phyloP scores from a whole-genome alignment of 2,888 invertebrate genomes.

The Magallana nippona region DNA sequence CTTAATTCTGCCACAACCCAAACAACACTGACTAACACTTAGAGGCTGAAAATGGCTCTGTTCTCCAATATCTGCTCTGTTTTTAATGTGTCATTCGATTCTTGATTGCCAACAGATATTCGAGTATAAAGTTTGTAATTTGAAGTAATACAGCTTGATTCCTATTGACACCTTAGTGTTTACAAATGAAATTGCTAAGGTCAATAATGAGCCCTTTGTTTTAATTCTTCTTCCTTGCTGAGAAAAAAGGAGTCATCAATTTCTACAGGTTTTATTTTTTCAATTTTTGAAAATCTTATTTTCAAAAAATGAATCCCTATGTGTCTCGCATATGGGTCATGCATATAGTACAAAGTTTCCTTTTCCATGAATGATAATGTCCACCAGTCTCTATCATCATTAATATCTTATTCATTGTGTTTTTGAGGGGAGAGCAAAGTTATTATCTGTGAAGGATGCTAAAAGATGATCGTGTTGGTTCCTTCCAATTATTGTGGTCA shows the following conservation, averaged over 20 bases:
- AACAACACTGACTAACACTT: too few species aligned
- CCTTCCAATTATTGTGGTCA: slow-evolving; percentile 26
- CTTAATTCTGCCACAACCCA: background rate
- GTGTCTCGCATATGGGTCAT: background rate
- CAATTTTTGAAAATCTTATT: background rate
- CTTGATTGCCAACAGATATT: too few species aligned
- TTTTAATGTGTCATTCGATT: too few species aligned
- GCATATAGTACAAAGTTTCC: background rate
- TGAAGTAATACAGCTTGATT: too few species aligned
- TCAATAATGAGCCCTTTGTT: too few species aligned
- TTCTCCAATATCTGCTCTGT: too few species aligned
- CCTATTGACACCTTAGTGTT: too few species aligned
- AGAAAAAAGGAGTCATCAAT: too few species aligned
- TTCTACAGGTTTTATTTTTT: background rate
- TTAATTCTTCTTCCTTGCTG: too few species aligned
- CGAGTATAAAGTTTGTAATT: too few species aligned
- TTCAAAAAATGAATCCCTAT: background rate
- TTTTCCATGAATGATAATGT: background rate
- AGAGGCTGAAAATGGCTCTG: too few species aligned
- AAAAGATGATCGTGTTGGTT: background rate
- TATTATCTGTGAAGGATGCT: background rate
- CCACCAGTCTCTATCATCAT: background rate
- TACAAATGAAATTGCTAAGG: too few species aligned
- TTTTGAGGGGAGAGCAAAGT: background rate
- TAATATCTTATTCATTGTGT: slow-evolving; percentile 12